Percentiles rank a stretch among this genome's conserved stretches.
phyloP scores from a whole-genome alignment of 2,113 vertebrate genomes.

The Cichladusa arquata region DNA sequence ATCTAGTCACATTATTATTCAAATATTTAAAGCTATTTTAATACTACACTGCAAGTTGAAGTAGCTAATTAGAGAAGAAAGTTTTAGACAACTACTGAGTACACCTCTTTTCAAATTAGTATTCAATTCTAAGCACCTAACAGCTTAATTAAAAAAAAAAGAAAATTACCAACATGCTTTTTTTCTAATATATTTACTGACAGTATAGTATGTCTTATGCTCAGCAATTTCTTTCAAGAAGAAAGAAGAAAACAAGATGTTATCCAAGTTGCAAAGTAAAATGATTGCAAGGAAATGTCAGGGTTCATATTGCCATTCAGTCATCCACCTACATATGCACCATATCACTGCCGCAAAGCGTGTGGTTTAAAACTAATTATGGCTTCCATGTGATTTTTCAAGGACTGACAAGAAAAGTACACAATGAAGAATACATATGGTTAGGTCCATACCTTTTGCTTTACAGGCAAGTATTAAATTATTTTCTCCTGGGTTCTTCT shows the following conservation, averaged over 20 bases:
- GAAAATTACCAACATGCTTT: not conserved
- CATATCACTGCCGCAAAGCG: accelerated
- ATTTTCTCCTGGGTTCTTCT: accelerated
- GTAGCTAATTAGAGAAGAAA: not conserved
- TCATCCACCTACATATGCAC: not conserved
- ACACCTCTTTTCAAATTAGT: not conserved
- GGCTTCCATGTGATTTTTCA: not conserved
- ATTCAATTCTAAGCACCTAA: not conserved
- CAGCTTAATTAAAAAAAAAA: not conserved
- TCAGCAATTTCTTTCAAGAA: not conserved
- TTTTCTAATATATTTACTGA: not conserved
- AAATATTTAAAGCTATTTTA: not conserved
- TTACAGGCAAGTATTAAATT: not conserved
- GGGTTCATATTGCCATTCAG: not conserved
- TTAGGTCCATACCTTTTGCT: not conserved
- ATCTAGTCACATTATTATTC: not conserved
- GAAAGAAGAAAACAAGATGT: not conserved
- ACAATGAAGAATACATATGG: not conserved
- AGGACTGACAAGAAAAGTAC: not conserved
- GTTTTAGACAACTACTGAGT: not conserved
- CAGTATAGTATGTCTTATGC: not conserved
- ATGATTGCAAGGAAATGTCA: not conserved
- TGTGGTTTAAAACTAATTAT: not conserved
- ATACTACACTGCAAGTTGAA: not conserved
- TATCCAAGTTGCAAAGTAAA: not conserved